phyloP scores from a whole-genome alignment of 2,888 invertebrate species.

The Vannuccia rotundouncinata region DNA sequence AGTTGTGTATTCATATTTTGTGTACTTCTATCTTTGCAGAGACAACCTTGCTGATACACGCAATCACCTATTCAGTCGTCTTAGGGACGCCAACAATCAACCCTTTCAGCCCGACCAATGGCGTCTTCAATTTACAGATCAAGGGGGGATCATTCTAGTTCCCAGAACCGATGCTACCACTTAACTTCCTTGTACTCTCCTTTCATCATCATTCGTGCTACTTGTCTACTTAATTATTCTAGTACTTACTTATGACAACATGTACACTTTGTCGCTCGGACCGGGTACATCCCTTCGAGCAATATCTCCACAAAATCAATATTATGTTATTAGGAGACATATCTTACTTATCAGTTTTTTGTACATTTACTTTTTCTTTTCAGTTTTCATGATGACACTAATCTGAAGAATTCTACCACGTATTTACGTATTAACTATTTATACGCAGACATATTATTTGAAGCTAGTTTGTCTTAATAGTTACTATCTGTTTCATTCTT shows the following conservation, averaged over 20 bases:
- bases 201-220: neutral
- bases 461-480: neutral
- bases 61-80: neutral
- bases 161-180: neutral
- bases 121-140: neutral
- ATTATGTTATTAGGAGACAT: neutral
- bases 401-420: neutral
- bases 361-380: neutral
- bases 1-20: too few relatives aligned
- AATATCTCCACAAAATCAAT: neutral
- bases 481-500: neutral
- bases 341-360: neutral
- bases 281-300: neutral
- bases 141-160: neutral
- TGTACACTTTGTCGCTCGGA: slow-evolving; percentile 13
- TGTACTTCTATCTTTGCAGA: neutral
- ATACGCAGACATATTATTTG: neutral
- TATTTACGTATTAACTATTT: neutral
- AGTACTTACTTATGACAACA: neutral
- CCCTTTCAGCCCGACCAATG: neutral
- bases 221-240: neutral
- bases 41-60: neutral
- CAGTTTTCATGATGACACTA: neutral
- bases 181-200: neutral
- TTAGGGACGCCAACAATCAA: neutral